These are phyloP conservation scores for Lateolabrax maculatus DNA, from an alignment of 2,797 vertebrate genomes.

Conservation along the genomic window DNA sequence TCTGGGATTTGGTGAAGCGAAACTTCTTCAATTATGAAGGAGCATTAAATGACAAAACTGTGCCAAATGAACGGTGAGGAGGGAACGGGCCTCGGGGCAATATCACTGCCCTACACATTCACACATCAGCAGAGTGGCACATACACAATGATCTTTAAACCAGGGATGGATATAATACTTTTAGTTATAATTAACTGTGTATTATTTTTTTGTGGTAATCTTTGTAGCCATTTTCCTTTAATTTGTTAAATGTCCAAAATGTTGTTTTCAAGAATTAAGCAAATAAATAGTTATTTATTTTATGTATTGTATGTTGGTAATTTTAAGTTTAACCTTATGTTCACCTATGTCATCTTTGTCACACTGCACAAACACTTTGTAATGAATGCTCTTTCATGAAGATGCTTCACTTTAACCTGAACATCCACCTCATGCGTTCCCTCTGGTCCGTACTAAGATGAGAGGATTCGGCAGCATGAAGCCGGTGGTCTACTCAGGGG, in stretches of 20 bases:
- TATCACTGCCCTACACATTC: not conserved
- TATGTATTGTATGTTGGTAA: not conserved
- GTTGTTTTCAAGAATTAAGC: not conserved
- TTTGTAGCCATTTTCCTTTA: not conserved
- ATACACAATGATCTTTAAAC: not conserved
- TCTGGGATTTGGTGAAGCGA: not conserved
- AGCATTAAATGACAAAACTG: not conserved
- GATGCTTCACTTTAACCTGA: not conserved
- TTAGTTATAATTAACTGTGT: no score
- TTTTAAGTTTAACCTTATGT: no score
- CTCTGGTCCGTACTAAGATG: conserved; percentile 4
- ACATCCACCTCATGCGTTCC: not conserved
- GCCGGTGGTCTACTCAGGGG: conserved; percentile 30
- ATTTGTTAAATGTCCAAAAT: not conserved
- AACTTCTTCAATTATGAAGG: not conserved
- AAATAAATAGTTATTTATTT: no score
- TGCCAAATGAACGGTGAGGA: not conserved
- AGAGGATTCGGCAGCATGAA: conserved; percentile 37
- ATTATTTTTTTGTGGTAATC: no score
- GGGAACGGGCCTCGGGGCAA: not conserved
- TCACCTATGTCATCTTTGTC: not conserved
- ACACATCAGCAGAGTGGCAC: not conserved
- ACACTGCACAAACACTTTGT: not conserved
- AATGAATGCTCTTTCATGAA: not conserved
- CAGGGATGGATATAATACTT: not conserved